phyloP scores from a whole-genome alignment of 2,888 invertebrate species.

The Melanchra persicariae region DNA sequence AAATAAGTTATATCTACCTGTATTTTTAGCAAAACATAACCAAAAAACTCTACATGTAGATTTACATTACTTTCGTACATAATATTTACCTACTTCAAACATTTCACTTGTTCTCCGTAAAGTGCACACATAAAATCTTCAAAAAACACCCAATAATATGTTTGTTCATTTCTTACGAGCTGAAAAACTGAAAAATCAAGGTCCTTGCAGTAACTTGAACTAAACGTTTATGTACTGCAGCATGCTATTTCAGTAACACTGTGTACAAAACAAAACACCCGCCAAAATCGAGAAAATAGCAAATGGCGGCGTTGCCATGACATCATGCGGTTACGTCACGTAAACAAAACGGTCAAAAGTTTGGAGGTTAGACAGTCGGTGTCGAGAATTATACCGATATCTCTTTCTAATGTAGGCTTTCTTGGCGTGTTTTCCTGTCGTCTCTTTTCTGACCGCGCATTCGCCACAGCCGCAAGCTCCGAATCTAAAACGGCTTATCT shows the following conservation, averaged over 20 bases:
- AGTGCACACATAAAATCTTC: background rate
- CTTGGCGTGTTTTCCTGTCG: conserved; percentile 71
- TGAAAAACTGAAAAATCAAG: background rate
- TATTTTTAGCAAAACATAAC: background rate
- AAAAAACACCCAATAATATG: too few relatives aligned
- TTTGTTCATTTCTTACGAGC: background rate
- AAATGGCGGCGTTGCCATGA: conserved; percentile 81
- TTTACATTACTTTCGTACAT: background rate
- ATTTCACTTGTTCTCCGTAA: background rate
- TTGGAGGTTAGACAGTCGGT: conserved; percentile 53
- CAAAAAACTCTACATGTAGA: background rate
- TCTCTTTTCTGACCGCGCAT: conserved; percentile 73
- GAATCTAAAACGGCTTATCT: conserved; percentile 71
- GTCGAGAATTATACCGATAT: conserved; percentile 63
- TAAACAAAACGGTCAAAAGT: conserved; percentile 75
- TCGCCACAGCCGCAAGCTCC: conserved; percentile 53
- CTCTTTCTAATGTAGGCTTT: conserved; percentile 68
- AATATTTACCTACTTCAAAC: too few relatives aligned
- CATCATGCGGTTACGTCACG: conserved; percentile 85
- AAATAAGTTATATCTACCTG: too few relatives aligned
- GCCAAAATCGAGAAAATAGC: conserved; percentile 62
- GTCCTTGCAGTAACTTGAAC: background rate
- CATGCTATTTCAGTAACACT: conserved; percentile 39
- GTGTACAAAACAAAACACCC: conserved; percentile 60
- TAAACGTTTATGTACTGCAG: conserved; percentile 14